Evolutionary conservation across 2,113 vertebrate genomes (phyloP).

Genomic region (Tor tambroides): DNA sequence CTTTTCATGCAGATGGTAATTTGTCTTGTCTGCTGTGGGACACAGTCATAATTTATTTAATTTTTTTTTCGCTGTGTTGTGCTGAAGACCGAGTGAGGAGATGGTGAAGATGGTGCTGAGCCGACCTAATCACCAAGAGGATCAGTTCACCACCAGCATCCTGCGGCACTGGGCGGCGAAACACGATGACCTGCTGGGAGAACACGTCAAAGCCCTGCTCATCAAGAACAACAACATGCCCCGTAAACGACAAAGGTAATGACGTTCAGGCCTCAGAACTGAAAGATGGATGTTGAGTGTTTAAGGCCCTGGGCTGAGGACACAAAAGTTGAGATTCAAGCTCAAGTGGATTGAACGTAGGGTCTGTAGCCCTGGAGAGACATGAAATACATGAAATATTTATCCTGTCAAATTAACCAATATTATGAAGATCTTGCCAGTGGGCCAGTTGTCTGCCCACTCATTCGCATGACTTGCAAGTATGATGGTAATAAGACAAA

Average conservation of each 20-base stretch:
- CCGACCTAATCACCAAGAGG: conserved; percentile 88
- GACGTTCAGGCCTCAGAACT: neutral
- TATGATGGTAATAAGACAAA: too few relatives aligned
- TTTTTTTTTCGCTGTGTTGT: neutral
- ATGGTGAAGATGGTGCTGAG: conserved; percentile 99
- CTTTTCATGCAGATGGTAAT: neutral
- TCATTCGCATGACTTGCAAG: too few relatives aligned
- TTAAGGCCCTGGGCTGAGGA: too few relatives aligned
- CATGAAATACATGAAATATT: too few relatives aligned
- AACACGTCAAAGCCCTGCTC: conserved; percentile 94
- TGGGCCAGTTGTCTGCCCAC: too few relatives aligned
- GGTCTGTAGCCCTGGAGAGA: too few relatives aligned
- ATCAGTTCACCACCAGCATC: conserved; percentile 97
- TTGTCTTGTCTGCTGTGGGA: neutral
- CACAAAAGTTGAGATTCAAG: too few relatives aligned
- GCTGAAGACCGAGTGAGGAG: conserved; percentile 90
- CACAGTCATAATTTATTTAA: neutral
- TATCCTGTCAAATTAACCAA: too few relatives aligned
- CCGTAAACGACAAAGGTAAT: conserved; percentile 89
- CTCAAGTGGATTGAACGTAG: too few relatives aligned
- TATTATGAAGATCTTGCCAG: too few relatives aligned
- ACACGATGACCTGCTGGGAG: conserved; percentile 87
- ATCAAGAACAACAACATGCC: conserved; percentile 99
- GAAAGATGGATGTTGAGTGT: neutral
- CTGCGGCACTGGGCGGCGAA: conserved; percentile 94